Evolutionary conservation across 2,888 invertebrate species (phyloP), one percentile per base, ranked within the genome.

Genomic region (Eutolmus rufibarbis): DNA sequence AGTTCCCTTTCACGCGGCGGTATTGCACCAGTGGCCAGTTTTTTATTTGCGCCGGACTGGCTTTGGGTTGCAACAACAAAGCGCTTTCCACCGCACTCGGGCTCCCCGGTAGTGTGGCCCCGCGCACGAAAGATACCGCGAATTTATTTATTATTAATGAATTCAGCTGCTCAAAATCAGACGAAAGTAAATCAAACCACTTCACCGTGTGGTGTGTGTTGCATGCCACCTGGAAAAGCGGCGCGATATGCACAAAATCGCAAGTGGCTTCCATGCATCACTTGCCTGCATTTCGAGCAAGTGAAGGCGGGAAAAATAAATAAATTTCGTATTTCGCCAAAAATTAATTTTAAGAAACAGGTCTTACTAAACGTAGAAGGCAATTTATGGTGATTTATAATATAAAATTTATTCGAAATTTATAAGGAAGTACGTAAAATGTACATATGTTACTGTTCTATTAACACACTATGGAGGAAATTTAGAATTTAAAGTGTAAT

Each of bases 91-190:
- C 2, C 57, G 19, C 2, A 57, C 12, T n/a, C 16, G 14, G 7
- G 5, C n/a, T 51, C 8, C n/a, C 51, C 51, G n/a, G 51, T 51
- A 23, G 66, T 19, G 19, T 66, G 66, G 28, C 66, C 28, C 23
- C 66, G 16, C 3, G 66, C 51, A 51, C n/a, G 51, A 51, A 19
- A 66, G 23, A 66, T 66, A 66, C 66, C 66, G 28, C 66, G 28
- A 19, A 28, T 51, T 51, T 23, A 66, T 66, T 43, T 79, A 46
- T 46, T 79, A 79, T 46, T 79, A 46, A 79, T 79, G 51, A 51
- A 79, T 79, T 79, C 79, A 79, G 51, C 79, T 79, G 79, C 9
- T 79, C 51, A 79, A 78, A 79, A 79, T 79, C 46, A 31, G 79
- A 40, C 79, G 79, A 79, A 79, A 79, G 79, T 79, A 79, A 79